Evolutionary conservation across 2,888 invertebrate species (phyloP).

Genomic region (Caenorhabditis sp.): DNA sequence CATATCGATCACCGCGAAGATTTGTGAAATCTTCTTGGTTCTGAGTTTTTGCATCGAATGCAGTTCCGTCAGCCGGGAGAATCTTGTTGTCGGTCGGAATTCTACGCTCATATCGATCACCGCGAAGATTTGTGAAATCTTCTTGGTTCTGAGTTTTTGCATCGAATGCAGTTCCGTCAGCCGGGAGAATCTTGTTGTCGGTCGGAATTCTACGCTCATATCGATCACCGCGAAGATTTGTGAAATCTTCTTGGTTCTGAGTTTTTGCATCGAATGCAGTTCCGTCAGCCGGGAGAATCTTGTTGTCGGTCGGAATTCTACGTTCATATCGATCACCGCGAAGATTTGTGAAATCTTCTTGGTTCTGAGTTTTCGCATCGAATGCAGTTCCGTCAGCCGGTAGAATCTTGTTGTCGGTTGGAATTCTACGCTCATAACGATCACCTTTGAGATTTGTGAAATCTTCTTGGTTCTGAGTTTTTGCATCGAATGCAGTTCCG

Average conservation of each 20-base stretch:
- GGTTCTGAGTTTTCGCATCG: constrained; percentile 3
- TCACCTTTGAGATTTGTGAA: background rate
- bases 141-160: constrained; percentile 8
- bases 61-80: background rate
- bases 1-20: constrained; percentile 2
- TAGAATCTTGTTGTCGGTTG: background rate
- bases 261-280: background rate
- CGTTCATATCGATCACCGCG: constrained; percentile 6
- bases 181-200: background rate
- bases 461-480: constrained; percentile 8
- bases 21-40: constrained; percentile 6
- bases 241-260: constrained; percentile 8
- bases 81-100: background rate
- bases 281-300: background rate
- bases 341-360: constrained; percentile 5
- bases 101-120: background rate
- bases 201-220: background rate
- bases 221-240: background rate
- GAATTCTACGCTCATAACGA: background rate
- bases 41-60: background rate
- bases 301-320: background rate
- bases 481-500: background rate
- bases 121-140: constrained; percentile 6
- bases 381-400: constrained; percentile 1
- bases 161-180: background rate